Conservation (phyloP, 2,888 invertebrate genomes). For the Scelioninae gen. 2 region DNA sequence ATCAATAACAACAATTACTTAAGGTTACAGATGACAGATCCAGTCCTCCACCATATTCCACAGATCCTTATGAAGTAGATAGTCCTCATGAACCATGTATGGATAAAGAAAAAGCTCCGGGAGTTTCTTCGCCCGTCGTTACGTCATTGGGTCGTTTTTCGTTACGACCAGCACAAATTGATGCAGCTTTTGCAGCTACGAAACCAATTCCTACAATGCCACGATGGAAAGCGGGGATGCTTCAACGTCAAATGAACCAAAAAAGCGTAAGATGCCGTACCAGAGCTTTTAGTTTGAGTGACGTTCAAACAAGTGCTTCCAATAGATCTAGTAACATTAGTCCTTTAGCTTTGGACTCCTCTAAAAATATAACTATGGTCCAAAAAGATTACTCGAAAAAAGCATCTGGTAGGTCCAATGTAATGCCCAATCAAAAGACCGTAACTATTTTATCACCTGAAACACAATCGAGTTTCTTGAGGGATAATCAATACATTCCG, state of each 20-base stretch:
- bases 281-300: conserved; percentile 72
- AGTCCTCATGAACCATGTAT: conserved; percentile 70
- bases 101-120: conserved; percentile 67
- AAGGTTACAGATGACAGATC: conserved; percentile 57
- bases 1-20: conserved; percentile 8
- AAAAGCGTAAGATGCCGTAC: conserved; percentile 69
- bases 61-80: conserved; percentile 67
- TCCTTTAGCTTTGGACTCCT: conserved; percentile 65
- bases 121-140: conserved; percentile 68
- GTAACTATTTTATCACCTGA: conserved; percentile 71
- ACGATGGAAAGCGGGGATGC: conserved; percentile 72
- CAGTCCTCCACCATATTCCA: conserved; percentile 61
- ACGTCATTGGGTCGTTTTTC: conserved; percentile 65
- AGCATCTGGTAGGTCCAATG: conserved; percentile 20
- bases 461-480: conserved; percentile 25
- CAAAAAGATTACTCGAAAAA: conserved; percentile 50
- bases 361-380: conserved; percentile 60
- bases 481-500: conserved; percentile 42
- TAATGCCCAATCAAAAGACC: conserved; percentile 63
- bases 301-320: conserved; percentile 67
- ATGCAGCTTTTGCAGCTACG: conserved; percentile 34
- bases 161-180: conserved; percentile 67
- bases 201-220: conserved; percentile 62
- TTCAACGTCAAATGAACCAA: conserved; percentile 72
- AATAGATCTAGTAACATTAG: conserved; percentile 62